These are phyloP conservation scores for Bombus turneri DNA, from an alignment of 1,140 invertebrate species.

Conservation along the genomic window DNA sequence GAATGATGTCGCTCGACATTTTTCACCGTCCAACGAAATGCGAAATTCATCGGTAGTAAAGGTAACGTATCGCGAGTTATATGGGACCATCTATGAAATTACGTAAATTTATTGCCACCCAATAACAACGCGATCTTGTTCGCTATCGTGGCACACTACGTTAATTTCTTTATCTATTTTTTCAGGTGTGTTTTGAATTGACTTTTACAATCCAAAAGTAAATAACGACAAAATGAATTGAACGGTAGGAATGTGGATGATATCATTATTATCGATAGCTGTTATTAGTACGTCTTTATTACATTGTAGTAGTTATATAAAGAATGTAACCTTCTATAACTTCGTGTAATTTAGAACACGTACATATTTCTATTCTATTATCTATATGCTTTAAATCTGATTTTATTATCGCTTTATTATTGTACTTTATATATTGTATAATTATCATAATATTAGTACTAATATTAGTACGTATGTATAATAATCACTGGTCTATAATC, in stretches of 20 bases:
- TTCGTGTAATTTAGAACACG: too few relatives aligned
- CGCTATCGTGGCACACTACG: too few relatives aligned
- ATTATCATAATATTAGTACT: neutral
- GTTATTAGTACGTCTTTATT: neutral
- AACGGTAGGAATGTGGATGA: neutral
- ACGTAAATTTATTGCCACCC: conserved; percentile 20
- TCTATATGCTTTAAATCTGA: neutral
- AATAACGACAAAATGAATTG: neutral
- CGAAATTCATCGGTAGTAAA: conserved; percentile 9
- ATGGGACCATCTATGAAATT: neutral
- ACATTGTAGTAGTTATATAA: too few relatives aligned
- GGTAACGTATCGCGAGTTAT: neutral
- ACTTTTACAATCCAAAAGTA: neutral
- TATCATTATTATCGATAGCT: neutral
- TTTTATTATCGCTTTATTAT: neutral
- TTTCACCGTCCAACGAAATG: conserved; percentile 18
- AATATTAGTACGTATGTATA: too few relatives aligned
- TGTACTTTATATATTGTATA: neutral
- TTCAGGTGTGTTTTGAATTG: too few relatives aligned
- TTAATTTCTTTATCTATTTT: neutral
- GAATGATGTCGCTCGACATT: conserved; percentile 14
- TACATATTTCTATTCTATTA: neutral
- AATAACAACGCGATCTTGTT: neutral
- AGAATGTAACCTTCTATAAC: too few relatives aligned
- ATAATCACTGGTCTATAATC: neutral